Percentiles rank a stretch among this genome's conserved stretches.
Evolutionary conservation across 1,140 invertebrate species (phyloP).

Genomic region (Drosophila ercepeae): DNA sequence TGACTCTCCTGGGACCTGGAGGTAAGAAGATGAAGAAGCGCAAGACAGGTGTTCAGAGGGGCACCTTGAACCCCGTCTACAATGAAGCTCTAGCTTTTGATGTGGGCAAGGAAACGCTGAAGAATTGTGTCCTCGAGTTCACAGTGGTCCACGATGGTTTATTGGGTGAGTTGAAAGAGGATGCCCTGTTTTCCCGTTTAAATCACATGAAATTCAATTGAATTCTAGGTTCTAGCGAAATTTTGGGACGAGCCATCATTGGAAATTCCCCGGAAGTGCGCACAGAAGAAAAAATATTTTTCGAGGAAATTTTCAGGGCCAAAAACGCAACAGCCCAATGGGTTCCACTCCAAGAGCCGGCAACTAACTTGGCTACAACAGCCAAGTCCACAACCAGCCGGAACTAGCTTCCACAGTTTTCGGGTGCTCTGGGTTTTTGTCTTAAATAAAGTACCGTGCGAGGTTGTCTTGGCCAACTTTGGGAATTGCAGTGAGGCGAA

Average conservation of each 20-base stretch:
- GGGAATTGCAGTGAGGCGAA: neutral
- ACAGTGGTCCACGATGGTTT: conserved; percentile 85
- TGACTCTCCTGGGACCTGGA: conserved; percentile 90
- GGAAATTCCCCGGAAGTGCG: conserved; percentile 84
- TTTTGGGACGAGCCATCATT: conserved; percentile 85
- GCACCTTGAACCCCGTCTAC: conserved; percentile 93
- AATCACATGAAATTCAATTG: neutral
- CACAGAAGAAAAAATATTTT: conserved; percentile 84
- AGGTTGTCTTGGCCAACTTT: conserved; percentile 18
- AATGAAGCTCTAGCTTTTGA: conserved; percentile 95
- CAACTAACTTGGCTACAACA: conserved; percentile 51
- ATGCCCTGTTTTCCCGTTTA: no score
- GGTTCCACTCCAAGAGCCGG: conserved; percentile 84
- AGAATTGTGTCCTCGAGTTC: conserved; percentile 85
- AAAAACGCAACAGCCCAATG: conserved; percentile 86
- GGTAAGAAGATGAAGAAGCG: conserved; percentile 93
- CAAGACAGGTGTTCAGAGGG: conserved; percentile 94
- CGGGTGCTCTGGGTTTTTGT: conserved; percentile 30
- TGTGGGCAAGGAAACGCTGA: conserved; percentile 86
- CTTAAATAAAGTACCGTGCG: conserved; percentile 10
- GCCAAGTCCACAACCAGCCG: conserved; percentile 57
- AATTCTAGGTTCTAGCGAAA: conserved; percentile 84
- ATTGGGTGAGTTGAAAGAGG: conserved; percentile 67
- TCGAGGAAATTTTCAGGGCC: conserved; percentile 85
- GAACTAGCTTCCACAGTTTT: conserved; percentile 48